Conservation (phyloP, 2,113 vertebrate genomes). For the Gila orcuttii region DNA sequence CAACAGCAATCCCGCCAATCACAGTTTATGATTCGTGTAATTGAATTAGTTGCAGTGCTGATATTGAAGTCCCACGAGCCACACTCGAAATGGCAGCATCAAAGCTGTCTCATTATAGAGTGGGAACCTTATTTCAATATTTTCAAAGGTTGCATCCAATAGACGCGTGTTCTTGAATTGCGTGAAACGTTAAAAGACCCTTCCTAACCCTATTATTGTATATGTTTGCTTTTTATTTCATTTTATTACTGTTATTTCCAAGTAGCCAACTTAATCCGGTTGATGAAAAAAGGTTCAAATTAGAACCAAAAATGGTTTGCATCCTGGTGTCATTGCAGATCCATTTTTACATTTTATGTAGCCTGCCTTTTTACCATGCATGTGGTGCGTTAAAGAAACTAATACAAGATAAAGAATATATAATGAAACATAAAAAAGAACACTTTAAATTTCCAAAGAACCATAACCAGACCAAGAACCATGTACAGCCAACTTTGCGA, state of each 20-base stretch:
- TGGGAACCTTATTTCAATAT: constrained; percentile 50
- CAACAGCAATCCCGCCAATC: constrained; percentile 46
- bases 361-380: not conserved
- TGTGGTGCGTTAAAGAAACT: not conserved
- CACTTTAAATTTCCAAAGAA: not conserved
- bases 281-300: not conserved
- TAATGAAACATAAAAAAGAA: not conserved
- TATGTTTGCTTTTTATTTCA: not conserved
- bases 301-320: not conserved
- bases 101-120: constrained; percentile 38
- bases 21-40: constrained; percentile 57
- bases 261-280: not conserved
- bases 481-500: not conserved
- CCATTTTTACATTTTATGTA: no score
- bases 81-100: constrained; percentile 44
- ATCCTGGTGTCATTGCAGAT: not conserved
- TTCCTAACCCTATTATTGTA: not conserved
- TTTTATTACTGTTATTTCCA: not conserved
- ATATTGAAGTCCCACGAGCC: constrained; percentile 50
- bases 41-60: constrained; percentile 54
- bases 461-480: not conserved
- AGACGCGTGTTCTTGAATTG: constrained; percentile 36
- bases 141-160: constrained; percentile 40
- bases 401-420: not conserved
- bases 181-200: not conserved